These are phyloP conservation scores for Bruchidius siliquastri DNA, from an alignment of 2,888 invertebrate species.

Conservation along the genomic window DNA sequence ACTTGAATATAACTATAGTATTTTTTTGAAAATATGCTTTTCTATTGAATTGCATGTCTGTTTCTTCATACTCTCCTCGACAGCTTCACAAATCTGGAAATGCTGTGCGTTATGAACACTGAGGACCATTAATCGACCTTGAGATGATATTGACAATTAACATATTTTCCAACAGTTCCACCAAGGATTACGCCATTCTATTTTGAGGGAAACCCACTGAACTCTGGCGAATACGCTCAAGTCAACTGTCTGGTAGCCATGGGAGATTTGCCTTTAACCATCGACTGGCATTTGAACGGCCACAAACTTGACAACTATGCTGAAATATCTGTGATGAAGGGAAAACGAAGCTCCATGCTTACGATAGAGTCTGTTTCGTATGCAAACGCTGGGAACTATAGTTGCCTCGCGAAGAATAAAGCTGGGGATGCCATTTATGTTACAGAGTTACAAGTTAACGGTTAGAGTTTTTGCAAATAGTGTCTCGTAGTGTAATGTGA, in stretches of 20 bases:
- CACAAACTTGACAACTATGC: constrained; percentile 54
- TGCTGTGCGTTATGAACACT: no score
- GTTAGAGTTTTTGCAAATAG: constrained; percentile 43
- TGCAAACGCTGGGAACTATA: constrained; percentile 62
- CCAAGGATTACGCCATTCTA: constrained; percentile 75
- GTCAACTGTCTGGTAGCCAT: constrained; percentile 62
- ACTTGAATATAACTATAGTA: no score
- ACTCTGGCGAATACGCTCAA: constrained; percentile 40
- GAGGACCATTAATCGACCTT: no score
- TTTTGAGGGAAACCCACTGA: constrained; percentile 67
- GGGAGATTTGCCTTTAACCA: constrained; percentile 70
- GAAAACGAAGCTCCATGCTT: constrained; percentile 60
- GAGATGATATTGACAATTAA: no score
- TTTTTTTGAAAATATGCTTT: no score
- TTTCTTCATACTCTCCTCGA: no score
- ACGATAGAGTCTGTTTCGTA: constrained; percentile 64
- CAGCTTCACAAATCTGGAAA: no score
- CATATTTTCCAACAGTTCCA: constrained; percentile 58
- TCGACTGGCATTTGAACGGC: constrained; percentile 71
- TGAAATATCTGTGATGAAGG: constrained; percentile 54
- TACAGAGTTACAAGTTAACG: constrained; percentile 62
- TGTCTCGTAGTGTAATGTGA: neutral
- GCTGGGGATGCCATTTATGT: constrained; percentile 59
- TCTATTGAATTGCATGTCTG: no score
- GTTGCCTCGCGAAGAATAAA: constrained; percentile 60